Percentiles rank a stretch among this genome's conserved stretches.
Conservation (phyloP, 1,140 invertebrate genomes). For the Zaprionus ghesquierei region DNA sequence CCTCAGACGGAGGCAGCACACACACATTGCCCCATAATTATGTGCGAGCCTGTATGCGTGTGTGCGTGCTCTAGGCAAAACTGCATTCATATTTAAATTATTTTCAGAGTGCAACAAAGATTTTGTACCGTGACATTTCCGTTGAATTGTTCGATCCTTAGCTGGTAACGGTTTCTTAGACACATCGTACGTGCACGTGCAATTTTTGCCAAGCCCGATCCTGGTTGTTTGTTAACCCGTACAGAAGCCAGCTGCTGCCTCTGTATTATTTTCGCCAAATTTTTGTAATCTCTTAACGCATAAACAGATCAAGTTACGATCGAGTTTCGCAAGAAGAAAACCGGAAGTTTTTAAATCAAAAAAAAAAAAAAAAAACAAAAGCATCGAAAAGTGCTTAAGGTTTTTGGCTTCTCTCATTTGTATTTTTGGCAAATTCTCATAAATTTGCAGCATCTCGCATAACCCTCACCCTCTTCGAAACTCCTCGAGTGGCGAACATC, state of each 20-base stretch:
- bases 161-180: slow-evolving; percentile 27
- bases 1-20: slow-evolving; percentile 16
- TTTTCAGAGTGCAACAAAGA: slow-evolving; percentile 45
- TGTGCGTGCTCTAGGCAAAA: slow-evolving; percentile 36
- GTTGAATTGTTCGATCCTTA: slow-evolving; percentile 58
- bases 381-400: neutral
- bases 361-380: slow-evolving; percentile 40
- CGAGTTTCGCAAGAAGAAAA: slow-evolving; percentile 39
- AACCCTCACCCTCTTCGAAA: neutral
- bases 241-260: slow-evolving; percentile 47
- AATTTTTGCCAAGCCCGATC: slow-evolving; percentile 10
- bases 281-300: slow-evolving; percentile 61
- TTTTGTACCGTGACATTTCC: slow-evolving; percentile 59
- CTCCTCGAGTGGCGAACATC: slow-evolving; percentile 1
- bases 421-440: neutral
- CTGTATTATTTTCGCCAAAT: slow-evolving; percentile 49
- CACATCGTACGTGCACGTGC: slow-evolving; percentile 14
- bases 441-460: slow-evolving; percentile 6
- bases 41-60: slow-evolving; percentile 7
- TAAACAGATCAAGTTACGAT: slow-evolving; percentile 77
- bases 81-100: slow-evolving; percentile 72
- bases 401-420: neutral
- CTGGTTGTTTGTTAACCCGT: slow-evolving; percentile 1
- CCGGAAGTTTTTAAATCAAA: slow-evolving; percentile 69
- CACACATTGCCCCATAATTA: slow-evolving; percentile 26